Conservation (phyloP, 2,888 invertebrate species). For the Nephrotoma guestfalica region DNA sequence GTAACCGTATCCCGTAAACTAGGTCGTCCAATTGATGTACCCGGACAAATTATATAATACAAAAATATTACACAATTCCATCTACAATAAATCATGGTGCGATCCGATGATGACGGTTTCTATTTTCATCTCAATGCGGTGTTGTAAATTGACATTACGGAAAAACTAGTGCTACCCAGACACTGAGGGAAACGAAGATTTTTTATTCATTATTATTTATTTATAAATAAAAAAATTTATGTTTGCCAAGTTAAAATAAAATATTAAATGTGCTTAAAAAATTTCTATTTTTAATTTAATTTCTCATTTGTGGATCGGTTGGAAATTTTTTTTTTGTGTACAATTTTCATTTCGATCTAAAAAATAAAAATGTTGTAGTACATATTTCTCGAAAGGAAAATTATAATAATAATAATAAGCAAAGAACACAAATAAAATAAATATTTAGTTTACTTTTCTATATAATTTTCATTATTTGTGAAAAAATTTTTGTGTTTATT, state of each 20-base stretch:
- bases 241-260: not conserved
- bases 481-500: not conserved
- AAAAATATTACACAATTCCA: not conserved
- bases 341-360: not conserved
- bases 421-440: not conserved
- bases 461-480: not conserved
- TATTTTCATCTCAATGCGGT: not conserved
- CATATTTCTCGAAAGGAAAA: not conserved
- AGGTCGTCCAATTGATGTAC: not conserved
- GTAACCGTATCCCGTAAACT: not conserved
- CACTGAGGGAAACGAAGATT: not conserved
- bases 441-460: not conserved
- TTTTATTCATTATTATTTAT: not conserved
- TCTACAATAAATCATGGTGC: not conserved
- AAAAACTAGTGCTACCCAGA: not conserved
- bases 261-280: not conserved
- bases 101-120: not conserved
- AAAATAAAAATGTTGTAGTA: not conserved
- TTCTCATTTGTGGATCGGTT: not conserved
- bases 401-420: not conserved
- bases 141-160: not conserved
- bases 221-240: not conserved
- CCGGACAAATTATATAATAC: not conserved
- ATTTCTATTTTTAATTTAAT: not conserved
- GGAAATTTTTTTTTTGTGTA: not conserved